Conservation (phyloP, 2,888 invertebrate species). For the Zaprionus bogoriensis region DNA sequence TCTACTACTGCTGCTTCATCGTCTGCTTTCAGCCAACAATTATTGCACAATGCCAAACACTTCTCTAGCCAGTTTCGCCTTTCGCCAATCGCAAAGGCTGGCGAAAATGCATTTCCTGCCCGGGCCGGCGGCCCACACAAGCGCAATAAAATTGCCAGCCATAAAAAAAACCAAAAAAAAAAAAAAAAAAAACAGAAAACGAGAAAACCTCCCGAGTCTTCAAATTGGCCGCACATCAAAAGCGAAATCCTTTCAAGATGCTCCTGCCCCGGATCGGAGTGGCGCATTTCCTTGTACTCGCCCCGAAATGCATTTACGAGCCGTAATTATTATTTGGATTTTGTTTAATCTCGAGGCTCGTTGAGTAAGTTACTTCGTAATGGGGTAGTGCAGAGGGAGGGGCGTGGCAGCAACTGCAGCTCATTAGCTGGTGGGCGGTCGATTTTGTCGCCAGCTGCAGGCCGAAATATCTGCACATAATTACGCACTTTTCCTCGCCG, state of each 20-base stretch:
- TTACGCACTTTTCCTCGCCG: constrained; percentile 62
- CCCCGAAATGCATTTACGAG: constrained; percentile 52
- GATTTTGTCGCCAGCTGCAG: constrained; percentile 41
- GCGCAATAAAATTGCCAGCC: constrained; percentile 1
- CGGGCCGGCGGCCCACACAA: constrained; percentile 15
- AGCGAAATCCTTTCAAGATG: constrained; percentile 72
- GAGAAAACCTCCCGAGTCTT: constrained; percentile 36
- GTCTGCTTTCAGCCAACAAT: neutral
- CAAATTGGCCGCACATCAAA: constrained; percentile 72
- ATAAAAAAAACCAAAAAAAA: neutral
- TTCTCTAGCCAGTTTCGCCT: constrained; percentile 18
- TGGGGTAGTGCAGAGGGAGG: neutral
- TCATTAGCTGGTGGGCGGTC: constrained; percentile 54
- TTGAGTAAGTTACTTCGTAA: constrained; percentile 13
- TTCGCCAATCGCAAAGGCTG: constrained; percentile 35
- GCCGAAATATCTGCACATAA: constrained; percentile 57
- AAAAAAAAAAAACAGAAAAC: constrained; percentile 5
- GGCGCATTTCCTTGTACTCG: constrained; percentile 25
- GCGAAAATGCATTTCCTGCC: constrained; percentile 44
- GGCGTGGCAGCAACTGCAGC: constrained; percentile 11
- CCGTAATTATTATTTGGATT: constrained; percentile 59
- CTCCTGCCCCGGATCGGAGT: constrained; percentile 16
- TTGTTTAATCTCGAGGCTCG: constrained; percentile 48
- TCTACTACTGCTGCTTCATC: neutral
- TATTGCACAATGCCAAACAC: constrained; percentile 6